Percentiles rank a stretch among this genome's conserved stretches.
phyloP scores from a whole-genome alignment of 2,113 vertebrate genomes.

The Syngnathoides biaculeatus region DNA sequence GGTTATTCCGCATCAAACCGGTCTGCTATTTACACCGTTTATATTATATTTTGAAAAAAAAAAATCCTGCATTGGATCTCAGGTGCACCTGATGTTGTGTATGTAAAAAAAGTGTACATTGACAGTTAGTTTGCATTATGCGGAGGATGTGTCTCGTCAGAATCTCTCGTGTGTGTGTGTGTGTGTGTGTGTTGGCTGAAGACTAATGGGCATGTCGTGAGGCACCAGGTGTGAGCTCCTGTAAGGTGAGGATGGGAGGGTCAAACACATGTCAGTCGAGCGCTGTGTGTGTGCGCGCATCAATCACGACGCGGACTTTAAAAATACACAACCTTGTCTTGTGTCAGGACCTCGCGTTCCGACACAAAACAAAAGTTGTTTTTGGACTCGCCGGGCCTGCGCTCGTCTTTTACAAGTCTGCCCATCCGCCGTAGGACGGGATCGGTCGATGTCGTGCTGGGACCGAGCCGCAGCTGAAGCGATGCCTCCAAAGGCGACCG shows the following conservation, averaged over 20 bases:
- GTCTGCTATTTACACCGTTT: background rate
- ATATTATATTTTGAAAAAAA: background rate
- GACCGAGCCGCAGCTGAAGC: conserved; percentile 47
- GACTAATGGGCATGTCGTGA: conserved; percentile 57
- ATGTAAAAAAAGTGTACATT: background rate
- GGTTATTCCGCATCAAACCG: background rate
- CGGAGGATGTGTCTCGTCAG: conserved; percentile 57
- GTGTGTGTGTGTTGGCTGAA: conserved; percentile 29
- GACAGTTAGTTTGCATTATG: background rate
- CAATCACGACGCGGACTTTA: conserved; percentile 30
- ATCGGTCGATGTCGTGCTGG: conserved; percentile 34
- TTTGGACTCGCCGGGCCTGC: background rate
- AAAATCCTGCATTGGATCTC: background rate
- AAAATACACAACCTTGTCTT: conserved; percentile 32
- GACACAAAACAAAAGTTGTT: conserved; percentile 3
- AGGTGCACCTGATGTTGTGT: background rate
- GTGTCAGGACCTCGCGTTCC: conserved; percentile 23
- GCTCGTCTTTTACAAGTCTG: background rate
- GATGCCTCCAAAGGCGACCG: conserved; percentile 46
- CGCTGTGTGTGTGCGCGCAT: conserved; percentile 16
- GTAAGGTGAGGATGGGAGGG: conserved; percentile 39
- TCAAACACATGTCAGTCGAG: conserved; percentile 57
- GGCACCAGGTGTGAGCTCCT: conserved; percentile 62
- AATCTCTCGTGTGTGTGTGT: conserved; percentile 38
- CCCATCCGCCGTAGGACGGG: conserved; percentile 12